Base-by-base conservation (phyloP, 1,140 invertebrate species). In the Zaprionus gabonicus region DNA sequence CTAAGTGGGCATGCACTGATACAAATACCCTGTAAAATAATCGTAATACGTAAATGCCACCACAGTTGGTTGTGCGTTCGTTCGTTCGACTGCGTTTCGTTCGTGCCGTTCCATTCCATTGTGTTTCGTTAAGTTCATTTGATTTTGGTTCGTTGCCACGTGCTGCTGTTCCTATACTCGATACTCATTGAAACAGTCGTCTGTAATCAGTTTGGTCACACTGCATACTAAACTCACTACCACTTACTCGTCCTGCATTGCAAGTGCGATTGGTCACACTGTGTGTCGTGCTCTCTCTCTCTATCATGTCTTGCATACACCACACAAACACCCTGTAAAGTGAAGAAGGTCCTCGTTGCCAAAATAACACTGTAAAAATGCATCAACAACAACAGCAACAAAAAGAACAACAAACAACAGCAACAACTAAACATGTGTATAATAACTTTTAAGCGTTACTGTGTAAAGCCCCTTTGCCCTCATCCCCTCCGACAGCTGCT, bases 291-390 rank as follows among this genome's bases (percentile, higher is more conserved):
- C 64, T 57, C 36, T 53, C 20, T 20, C 20, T 20, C 51, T 55
- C 41, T 66, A 66, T 31, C 67, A 44, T 75, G 72, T 78, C 76
- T 78, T 64, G 66, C 72, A 49, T 59, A 51, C 9, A 46, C 5
- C 31, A 38, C 49, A 17, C 49, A 17, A 44, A 55, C 36, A 67
- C 49, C 34, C 20, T 66, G 27, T 71, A 65, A 64, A 60, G 34
- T 34, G 41, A 17, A 53, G 44, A 34, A 46, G 44, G 46, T 46
- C 13, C 38, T 58, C 41, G 51, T 57, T 60, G 38, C 4, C 13
- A 71, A 20, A 20, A 36, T 0, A 0, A 76, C 74, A 72, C 70
- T 76, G 74, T 76, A 76, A 28, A 76, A 76, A 76, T 71, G 55
- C 67, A 71, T 72, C 59, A 36, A 66, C 12, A 12, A 65, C 38